Evolutionary conservation across 2,888 invertebrate genomes (phyloP).

Genomic region (Icerya purchasi): DNA sequence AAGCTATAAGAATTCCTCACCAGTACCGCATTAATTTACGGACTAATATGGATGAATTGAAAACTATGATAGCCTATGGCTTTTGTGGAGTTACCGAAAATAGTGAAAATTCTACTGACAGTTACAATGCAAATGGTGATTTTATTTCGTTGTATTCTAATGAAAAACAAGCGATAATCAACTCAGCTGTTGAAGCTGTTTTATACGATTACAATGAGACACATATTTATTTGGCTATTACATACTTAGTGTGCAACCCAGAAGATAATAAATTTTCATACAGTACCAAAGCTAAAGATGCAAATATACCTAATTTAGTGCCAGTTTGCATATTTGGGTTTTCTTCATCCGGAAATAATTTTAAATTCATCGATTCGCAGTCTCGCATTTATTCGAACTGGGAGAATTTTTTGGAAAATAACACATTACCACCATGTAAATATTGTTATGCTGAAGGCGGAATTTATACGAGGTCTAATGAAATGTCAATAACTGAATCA

Average conservation of each 20-base stretch:
- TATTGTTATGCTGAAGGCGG: background rate
- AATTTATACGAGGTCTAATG: background rate
- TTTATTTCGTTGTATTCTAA: too few relatives aligned
- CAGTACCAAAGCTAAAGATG: too few relatives aligned
- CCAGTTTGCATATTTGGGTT: background rate
- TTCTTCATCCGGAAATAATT: background rate
- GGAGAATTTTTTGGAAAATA: background rate
- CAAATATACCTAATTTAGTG: background rate
- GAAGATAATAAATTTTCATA: too few relatives aligned
- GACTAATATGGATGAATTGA: too few relatives aligned
- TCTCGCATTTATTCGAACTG: background rate
- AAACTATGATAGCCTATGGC: background rate
- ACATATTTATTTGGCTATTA: background rate
- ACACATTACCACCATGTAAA: background rate
- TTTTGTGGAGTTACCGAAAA: background rate
- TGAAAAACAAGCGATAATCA: too few relatives aligned
- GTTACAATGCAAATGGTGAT: too few relatives aligned
- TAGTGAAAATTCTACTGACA: too few relatives aligned
- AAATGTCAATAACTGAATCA: background rate
- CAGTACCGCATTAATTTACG: too few relatives aligned
- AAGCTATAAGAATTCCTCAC: too few relatives aligned
- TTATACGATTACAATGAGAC: too few relatives aligned
- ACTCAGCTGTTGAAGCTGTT: too few relatives aligned
- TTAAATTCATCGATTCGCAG: background rate
- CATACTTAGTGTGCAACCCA: background rate